Evolutionary conservation across 2,888 invertebrate species (phyloP).

Genomic region (Steinernema scapterisci): DNA sequence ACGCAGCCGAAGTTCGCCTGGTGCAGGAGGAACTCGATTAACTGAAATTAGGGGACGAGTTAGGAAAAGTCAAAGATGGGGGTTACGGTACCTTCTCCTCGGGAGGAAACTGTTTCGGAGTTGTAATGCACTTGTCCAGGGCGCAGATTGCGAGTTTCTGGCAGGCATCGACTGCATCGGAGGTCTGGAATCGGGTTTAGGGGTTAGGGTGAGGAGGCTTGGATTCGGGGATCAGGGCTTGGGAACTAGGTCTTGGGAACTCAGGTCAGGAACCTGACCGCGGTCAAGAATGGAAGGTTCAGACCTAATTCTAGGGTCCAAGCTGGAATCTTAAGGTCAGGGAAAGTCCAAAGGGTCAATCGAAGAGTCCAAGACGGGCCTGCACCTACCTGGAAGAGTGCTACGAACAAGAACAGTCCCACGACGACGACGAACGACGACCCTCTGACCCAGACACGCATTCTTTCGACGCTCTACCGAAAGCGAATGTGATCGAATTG

Average conservation of each 20-base stretch:
- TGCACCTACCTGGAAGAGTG: conserved; percentile 3
- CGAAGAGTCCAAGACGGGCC: too few relatives aligned
- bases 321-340: too few relatives aligned
- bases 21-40: conserved; percentile 36
- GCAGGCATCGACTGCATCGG: conserved; percentile 38
- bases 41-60: conserved; percentile 27
- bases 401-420: not conserved
- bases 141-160: conserved; percentile 45
- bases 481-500: conserved; percentile 23
- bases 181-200: not conserved
- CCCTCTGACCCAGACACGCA: conserved; percentile 29
- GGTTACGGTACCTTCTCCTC: conserved; percentile 28
- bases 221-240: too few relatives aligned
- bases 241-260: too few relatives aligned
- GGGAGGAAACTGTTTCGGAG: conserved; percentile 36
- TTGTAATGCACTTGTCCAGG: conserved; percentile 43
- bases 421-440: not conserved
- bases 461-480: conserved; percentile 28
- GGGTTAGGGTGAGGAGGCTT: not conserved
- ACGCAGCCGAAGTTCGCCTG: conserved; percentile 43
- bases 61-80: not conserved
- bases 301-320: too few relatives aligned
- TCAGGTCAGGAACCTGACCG: too few relatives aligned
- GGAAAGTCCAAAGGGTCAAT: too few relatives aligned
- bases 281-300: too few relatives aligned